Base-by-base conservation (phyloP, 2,113 vertebrate genomes). In the Kryptolebias marmoratus region DNA sequence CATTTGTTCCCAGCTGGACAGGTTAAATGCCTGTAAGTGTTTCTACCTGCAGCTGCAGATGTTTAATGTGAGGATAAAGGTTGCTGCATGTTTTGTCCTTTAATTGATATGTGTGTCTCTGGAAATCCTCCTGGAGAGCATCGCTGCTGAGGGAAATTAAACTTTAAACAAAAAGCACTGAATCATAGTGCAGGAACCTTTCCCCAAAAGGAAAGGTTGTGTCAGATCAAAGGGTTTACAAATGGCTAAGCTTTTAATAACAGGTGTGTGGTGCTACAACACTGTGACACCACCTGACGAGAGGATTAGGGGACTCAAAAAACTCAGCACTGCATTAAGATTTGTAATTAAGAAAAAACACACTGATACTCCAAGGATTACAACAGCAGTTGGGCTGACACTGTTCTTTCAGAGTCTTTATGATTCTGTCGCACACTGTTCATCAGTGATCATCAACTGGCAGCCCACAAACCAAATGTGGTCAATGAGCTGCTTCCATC, bases 181-280 rank as follows among this genome's bases (percentile, higher is more conserved):
- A 74, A 84, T 88, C 78, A 84, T 71, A 76, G 66, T 53, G 59
- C 75, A 70, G 67, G 50, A 69, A 80, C 62, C 73, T 79, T 68
- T 11, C 64, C 63, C 63, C 53, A 11, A 18, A 58, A 66, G 68
- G 70, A 71, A 79, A 45, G 8, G 42, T 27, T 36, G 36, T 59
- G 58, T 73, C 57, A 83, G 83, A 82, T 71, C 75, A 85, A 79
- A 71, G 44, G 73, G 63, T 83, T 85, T 75, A 80, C 83, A 72
- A 82, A 83, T 79, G 30, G 31, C 72, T 82, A 83, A 84, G 88
- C 83, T 83, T 81, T 83, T 90, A 82, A 85, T 86, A 82, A 72
- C 75, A 70, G 64, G 62, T 71, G 61, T 49, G 74, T 72, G 78
- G 68, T 80, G 71, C 73, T 54, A 55, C 32, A 36, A 77, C 52